A percentile compares a stretch with the other conserved stretches of the same genome.
Conservation (phyloP, 1,140 invertebrate species). For the Ooceraea biroi region DNA sequence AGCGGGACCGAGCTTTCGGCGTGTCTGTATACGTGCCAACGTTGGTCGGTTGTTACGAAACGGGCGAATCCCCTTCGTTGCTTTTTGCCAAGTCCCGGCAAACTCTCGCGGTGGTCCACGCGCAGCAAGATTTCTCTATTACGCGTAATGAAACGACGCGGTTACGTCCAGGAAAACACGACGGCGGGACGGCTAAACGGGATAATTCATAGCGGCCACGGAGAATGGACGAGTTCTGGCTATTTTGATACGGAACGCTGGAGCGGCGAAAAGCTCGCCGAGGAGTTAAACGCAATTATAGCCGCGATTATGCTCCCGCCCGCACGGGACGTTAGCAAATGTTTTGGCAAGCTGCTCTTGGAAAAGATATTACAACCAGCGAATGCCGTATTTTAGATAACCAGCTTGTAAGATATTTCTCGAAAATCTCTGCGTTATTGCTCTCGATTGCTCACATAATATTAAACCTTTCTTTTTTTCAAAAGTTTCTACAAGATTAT, state of each 20-base stretch:
- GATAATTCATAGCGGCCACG: slow-evolving; percentile 53
- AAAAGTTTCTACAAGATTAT: too few relatives aligned
- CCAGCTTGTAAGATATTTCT: not conserved
- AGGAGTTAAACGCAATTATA: slow-evolving; percentile 58
- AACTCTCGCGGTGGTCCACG: slow-evolving; percentile 55
- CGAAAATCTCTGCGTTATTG: too few relatives aligned
- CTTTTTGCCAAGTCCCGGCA: slow-evolving; percentile 56
- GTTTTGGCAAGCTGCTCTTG: slow-evolving; percentile 5
- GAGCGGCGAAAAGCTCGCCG: slow-evolving; percentile 35
- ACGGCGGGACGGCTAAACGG: slow-evolving; percentile 38
- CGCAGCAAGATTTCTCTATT: slow-evolving; percentile 74
- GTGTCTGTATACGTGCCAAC: slow-evolving; percentile 43
- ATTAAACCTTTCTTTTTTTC: too few relatives aligned
- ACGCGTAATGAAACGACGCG: slow-evolving; percentile 60
- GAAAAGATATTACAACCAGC: not conserved
- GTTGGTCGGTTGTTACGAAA: slow-evolving; percentile 38
- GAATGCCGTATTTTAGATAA: not conserved
- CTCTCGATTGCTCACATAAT: too few relatives aligned
- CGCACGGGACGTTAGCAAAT: slow-evolving; percentile 12
- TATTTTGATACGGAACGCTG: slow-evolving; percentile 53
- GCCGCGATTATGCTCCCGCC: slow-evolving; percentile 20
- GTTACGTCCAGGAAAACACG: slow-evolving; percentile 48
- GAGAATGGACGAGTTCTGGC: slow-evolving; percentile 49
- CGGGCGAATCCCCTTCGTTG: slow-evolving; percentile 51
- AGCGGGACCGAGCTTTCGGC: slow-evolving; percentile 65